Evolutionary conservation across 2,113 vertebrate genomes (phyloP).

Genomic region (Morphnarchus princeps): DNA sequence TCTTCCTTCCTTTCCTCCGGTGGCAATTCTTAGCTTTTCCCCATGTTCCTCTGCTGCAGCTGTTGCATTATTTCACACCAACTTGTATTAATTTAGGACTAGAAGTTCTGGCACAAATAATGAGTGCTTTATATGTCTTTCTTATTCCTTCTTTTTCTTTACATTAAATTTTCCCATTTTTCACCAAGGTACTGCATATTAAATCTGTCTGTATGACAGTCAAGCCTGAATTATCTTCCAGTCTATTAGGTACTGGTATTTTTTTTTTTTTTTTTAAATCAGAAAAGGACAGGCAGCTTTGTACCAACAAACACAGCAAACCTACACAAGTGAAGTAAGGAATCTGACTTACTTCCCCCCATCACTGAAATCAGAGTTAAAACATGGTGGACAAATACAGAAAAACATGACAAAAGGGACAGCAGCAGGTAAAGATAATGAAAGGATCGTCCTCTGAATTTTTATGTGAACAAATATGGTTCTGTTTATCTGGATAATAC

Average conservation of each 20-base stretch:
- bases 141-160: not conserved
- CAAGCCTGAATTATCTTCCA: constrained; percentile 6
- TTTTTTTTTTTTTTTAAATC: not conserved
- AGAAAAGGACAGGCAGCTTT: not conserved
- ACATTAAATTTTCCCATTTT: constrained; percentile 20
- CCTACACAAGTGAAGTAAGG: not conserved
- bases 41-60: not conserved
- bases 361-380: not conserved
- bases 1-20: constrained; percentile 1
- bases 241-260: not conserved
- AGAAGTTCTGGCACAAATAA: not conserved
- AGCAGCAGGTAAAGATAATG: not conserved
- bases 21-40: not conserved
- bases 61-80: constrained; percentile 27
- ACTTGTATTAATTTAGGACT: constrained; percentile 27
- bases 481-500: not conserved
- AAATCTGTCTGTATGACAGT: not conserved
- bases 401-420: not conserved
- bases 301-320: not conserved
- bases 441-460: not conserved
- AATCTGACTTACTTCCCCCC: not conserved
- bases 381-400: not conserved
- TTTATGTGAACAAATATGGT: not conserved
- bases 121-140: not conserved
- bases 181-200: not conserved